Evolutionary conservation across 2,888 invertebrate species (phyloP), one percentile per base, ranked within the genome.

Genomic region (Himalopsyche kuldschensis): DNA sequence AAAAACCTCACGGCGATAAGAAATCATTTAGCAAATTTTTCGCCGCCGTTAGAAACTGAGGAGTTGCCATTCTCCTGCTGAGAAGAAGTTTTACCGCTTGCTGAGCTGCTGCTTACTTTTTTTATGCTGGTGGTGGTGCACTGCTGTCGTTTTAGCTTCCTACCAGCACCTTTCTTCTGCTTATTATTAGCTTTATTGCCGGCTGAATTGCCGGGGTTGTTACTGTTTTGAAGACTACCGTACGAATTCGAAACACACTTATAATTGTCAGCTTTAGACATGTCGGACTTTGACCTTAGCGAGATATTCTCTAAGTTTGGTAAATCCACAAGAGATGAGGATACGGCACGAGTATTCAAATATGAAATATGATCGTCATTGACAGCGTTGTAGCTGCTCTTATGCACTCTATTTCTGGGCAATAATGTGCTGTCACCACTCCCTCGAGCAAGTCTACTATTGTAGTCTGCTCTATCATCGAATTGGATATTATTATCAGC

Each of bases 1-100:
- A 91, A 90, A 88, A 91, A 91, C 88, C 90, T 90, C 87, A 90
- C 89, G 87, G 90, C 90, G 84, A 90, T 88, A 89, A 90, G 88
- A 84, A 91, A 91, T 92, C 92, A 92, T 91, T 91, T 91, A 84
- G 90, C 79, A 17, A 75, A 27, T 41, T 77, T 83, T 20, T 85
- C 85, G 75, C 83, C 82, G 47, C 82, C 85, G 41, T 79, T 85
- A 20, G 78, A 79, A 3, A 69, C 69, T 24, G 69, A 69, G 27
- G 69, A 17, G n/a, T 63, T 32, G 24, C 32, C 35, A 5, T 35
- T 41, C 24, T 75, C 41, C 24, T 69, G 63, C 63, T 24, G 24
- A 1, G 69, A 27, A 69, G 27, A 69, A 69, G 30, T 30, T 69
- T 69, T 69, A 24, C 69, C 30, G 11, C 69, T 69, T 30, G 27